A percentile compares a stretch with the other conserved stretches of the same genome.
These are phyloP conservation scores for Beaufortia kweichowensis DNA, from an alignment of 2,113 vertebrate species.

Conservation along the genomic window DNA sequence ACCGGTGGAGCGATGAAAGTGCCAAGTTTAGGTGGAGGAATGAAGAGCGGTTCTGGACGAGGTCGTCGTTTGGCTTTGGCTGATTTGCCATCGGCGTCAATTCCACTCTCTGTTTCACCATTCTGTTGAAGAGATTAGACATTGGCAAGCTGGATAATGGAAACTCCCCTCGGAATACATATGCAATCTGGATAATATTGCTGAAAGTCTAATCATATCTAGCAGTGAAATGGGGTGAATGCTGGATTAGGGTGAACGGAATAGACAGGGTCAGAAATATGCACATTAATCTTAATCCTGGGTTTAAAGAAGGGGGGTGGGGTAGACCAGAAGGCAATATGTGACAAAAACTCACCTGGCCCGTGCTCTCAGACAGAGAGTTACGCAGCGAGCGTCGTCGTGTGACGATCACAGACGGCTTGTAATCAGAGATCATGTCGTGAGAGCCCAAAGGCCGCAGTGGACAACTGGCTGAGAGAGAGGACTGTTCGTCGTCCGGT, in stretches of 20 bases:
- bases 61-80: slow-evolving; percentile 90
- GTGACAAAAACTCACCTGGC: slow-evolving; percentile 75
- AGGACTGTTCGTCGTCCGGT: slow-evolving; percentile 71
- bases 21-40: slow-evolving; percentile 91
- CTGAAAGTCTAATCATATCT: slow-evolving; percentile 47
- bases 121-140: slow-evolving; percentile 62
- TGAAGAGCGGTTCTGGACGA: slow-evolving; percentile 93
- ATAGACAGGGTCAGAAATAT: background rate
- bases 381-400: slow-evolving; percentile 86
- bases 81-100: slow-evolving; percentile 80
- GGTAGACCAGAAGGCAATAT: background rate
- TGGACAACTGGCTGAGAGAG: slow-evolving; percentile 70
- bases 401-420: slow-evolving; percentile 91
- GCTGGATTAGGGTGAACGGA: slow-evolving; percentile 55
- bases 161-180: background rate
- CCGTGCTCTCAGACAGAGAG: slow-evolving; percentile 76
- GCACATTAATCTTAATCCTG: slow-evolving; percentile 39
- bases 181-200: slow-evolving; percentile 67
- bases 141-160: background rate
- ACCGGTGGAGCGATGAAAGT: slow-evolving; percentile 88
- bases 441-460: slow-evolving; percentile 63
- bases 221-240: slow-evolving; percentile 26
- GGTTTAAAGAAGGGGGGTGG: slow-evolving; percentile 1
- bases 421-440: slow-evolving; percentile 79
- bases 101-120: slow-evolving; percentile 68